Evolutionary conservation across 2,888 invertebrate species (phyloP).

Genomic region (Antheraea yamamai): DNA sequence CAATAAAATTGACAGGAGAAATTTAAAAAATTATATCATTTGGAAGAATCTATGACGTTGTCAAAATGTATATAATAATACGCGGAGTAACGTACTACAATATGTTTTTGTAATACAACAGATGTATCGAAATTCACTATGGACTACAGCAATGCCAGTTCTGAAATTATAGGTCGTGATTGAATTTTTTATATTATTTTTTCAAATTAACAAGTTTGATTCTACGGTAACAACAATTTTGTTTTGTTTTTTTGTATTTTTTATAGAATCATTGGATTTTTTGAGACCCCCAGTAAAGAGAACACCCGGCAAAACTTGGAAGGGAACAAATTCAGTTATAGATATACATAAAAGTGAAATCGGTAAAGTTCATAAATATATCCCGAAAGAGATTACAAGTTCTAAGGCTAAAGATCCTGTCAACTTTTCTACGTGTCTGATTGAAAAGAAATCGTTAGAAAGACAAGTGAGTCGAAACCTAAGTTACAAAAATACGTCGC

Average conservation of each 20-base stretch:
- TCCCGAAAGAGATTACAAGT: constrained; percentile 22
- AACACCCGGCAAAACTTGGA: constrained; percentile 20
- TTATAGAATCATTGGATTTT: constrained; percentile 62
- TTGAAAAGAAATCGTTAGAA: constrained; percentile 47
- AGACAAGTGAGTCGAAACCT: constrained; percentile 36
- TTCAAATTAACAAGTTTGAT: constrained; percentile 4
- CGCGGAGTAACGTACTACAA: neutral
- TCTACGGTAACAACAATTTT: constrained; percentile 6
- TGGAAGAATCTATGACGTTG: neutral
- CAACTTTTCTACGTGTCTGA: constrained; percentile 43
- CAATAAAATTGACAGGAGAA: neutral
- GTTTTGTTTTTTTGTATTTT: constrained; percentile 45
- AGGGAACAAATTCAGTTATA: constrained; percentile 25
- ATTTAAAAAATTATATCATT: neutral
- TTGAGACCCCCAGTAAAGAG: constrained; percentile 55
- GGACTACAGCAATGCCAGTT: constrained; percentile 52
- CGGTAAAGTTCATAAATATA: constrained; percentile 18
- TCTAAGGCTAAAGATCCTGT: constrained; percentile 22
- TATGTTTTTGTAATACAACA: constrained; percentile 23
- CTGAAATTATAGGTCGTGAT: constrained; percentile 53
- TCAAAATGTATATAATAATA: constrained; percentile 12
- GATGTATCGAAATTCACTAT: constrained; percentile 50
- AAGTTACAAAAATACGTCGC: neutral
- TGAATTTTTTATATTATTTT: constrained; percentile 32
- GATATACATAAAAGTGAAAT: constrained; percentile 23